phyloP scores from a whole-genome alignment of 2,797 vertebrate species.

The Xiphophorus birchmanni region DNA sequence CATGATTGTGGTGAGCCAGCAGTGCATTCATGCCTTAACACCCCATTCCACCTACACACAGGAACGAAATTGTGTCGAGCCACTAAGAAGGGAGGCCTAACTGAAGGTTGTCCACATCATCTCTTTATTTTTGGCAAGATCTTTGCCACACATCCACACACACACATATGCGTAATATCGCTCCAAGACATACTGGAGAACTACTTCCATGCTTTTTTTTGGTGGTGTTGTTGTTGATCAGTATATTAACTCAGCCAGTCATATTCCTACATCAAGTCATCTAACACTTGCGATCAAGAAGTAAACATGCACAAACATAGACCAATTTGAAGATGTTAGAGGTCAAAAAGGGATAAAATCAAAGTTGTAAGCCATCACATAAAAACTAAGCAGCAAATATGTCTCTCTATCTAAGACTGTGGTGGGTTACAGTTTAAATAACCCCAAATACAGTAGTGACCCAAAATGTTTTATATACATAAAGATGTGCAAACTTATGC shows the following conservation, averaged over 20 bases:
- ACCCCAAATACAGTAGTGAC: background rate
- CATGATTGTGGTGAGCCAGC: conserved; percentile 48
- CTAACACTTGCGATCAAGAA: conserved; percentile 35
- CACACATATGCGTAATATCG: conserved; percentile 15
- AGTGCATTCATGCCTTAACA: conserved; percentile 44
- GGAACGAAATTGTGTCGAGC: conserved; percentile 23
- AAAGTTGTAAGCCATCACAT: background rate
- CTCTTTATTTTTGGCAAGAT: conserved; percentile 36
- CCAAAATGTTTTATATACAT: background rate
- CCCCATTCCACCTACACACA: conserved; percentile 5
- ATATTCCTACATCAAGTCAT: conserved; percentile 7
- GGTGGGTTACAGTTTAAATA: background rate
- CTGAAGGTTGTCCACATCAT: conserved; percentile 51
- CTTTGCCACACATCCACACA: conserved; percentile 18
- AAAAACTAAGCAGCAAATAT: background rate
- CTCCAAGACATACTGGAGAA: conserved; percentile 6
- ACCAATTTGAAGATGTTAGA: background rate
- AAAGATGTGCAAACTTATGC: background rate
- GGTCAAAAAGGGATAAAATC: background rate
- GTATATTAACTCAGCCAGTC: background rate
- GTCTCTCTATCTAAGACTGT: background rate
- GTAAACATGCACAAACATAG: conserved; percentile 12
- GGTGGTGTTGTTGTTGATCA: background rate
- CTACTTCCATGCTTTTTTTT: conserved; percentile 8
- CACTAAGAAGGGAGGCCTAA: conserved; percentile 46